A percentile compares a stretch with the other conserved stretches of the same genome.
These are phyloP conservation scores for Cepaea nemoralis DNA, from an alignment of 1,140 invertebrate genomes.

Conservation along the genomic window DNA sequence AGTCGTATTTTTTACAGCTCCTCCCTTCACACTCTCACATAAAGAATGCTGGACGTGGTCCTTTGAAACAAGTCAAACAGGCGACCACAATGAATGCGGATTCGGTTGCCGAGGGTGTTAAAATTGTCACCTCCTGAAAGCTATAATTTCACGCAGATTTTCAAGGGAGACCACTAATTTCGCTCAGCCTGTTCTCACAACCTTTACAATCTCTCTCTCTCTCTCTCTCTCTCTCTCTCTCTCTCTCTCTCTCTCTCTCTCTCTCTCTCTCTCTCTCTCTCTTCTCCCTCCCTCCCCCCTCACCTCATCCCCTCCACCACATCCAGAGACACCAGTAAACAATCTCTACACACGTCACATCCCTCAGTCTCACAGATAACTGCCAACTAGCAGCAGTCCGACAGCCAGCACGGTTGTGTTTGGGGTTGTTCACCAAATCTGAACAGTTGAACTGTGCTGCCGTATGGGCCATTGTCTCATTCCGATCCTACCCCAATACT, in stretches of 20 bases:
- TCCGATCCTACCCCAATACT: background rate
- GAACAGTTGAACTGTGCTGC: background rate
- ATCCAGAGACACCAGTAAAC: too few species aligned
- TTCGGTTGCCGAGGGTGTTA: conserved; percentile 5
- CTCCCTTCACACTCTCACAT: conserved; percentile 10
- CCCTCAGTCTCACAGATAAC: too few species aligned
- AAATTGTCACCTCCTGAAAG: conserved; percentile 15
- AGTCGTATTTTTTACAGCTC: background rate
- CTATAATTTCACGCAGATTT: conserved; percentile 2
- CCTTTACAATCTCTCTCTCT: too few species aligned
- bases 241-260: too few species aligned
- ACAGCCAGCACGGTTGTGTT: too few species aligned
- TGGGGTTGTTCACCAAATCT: too few species aligned
- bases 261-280: too few species aligned
- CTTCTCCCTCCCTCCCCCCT: background rate
- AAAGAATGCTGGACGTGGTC: background rate
- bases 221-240: too few species aligned
- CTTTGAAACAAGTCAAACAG: conserved; percentile 12
- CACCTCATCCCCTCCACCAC: background rate
- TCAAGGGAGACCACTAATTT: background rate
- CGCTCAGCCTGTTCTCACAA: background rate
- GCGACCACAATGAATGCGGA: background rate
- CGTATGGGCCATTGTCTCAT: background rate
- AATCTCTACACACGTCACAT: too few species aligned
- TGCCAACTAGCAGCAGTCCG: too few species aligned